Base-by-base conservation (phyloP, 1,140 invertebrate genomes). In the Bombus picipes region DNA sequence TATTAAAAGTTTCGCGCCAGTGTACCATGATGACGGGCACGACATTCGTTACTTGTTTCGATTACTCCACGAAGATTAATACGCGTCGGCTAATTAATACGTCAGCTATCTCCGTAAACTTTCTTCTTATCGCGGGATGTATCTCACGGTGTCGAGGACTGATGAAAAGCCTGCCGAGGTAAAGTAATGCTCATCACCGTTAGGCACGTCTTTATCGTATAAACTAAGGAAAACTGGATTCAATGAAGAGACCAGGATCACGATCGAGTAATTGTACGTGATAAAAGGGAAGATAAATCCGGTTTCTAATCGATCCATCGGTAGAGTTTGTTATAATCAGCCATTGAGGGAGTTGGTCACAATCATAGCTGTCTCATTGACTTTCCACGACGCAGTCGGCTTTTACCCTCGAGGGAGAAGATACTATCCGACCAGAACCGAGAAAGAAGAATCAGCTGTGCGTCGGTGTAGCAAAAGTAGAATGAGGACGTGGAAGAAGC, bases 21-120 rank as follows among this genome's bases (percentile, higher is more conserved):
- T 28, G 37, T 22, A 22, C 15, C 12, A 12, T 68, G 68, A 74
- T n/a, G 73, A 68, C 62, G 65, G 43, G 15, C 66, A 18, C 41
- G 41, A 39, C 66, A 47, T 72, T 62, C 76, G 13, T 71, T 43
- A n/a, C 32, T 28, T 37, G 53, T 53, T 72, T 43, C 66, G 81
- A 83, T 78, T 39, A 66, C 72, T 68, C 59, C 25, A n/a, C 65
- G 53, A 77, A 47, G 75, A 84, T 84, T 79, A 72, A 85, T 80
- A 47, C 76, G 3, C 39, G 28, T 9, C 41, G 18, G 39, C 65
- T 85, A 73, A 85, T 85, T 80, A 80, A 76, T 72, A 72, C 47
- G 57, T 72, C 43, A 43, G 39, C 18, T 41, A 78, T 70, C 74
- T 41, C 13, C 32, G 66, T 39, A 78, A 84, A 84, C 47, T 78